These are phyloP conservation scores for Mormyrops attenuatus DNA, from an alignment of 2,797 vertebrate genomes.

Conservation along the genomic window DNA sequence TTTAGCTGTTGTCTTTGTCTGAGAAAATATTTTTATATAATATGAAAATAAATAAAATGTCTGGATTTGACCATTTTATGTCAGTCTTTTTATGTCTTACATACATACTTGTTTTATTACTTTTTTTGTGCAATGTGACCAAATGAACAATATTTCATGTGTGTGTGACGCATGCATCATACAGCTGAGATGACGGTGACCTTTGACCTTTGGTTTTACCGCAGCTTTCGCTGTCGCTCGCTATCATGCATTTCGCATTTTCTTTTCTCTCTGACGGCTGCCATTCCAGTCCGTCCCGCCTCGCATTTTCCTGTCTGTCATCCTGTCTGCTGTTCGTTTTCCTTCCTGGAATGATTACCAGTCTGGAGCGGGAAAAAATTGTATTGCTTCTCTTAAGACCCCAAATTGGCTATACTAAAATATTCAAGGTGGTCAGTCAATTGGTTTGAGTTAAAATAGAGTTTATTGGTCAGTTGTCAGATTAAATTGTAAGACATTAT, in stretches of 20 bases:
- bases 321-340: neutral
- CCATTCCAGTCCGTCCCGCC: neutral
- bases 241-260: neutral
- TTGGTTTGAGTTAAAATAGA: neutral
- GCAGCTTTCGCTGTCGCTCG: neutral
- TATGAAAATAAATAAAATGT: too few relatives aligned
- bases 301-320: constrained; percentile 6
- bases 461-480: constrained; percentile 2
- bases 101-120: neutral
- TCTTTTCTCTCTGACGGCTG: neutral
- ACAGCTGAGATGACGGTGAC: neutral
- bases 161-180: neutral
- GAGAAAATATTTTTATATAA: too few relatives aligned
- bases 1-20: neutral
- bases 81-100: neutral
- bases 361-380: neutral
- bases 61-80: neutral
- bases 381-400: neutral
- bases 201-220: neutral
- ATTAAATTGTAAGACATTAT: neutral
- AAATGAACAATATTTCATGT: neutral
- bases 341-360: neutral
- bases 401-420: neutral
- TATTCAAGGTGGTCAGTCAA: neutral
- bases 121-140: neutral